These are phyloP conservation scores for Neopipo cinnamomea DNA, from an alignment of 2,113 vertebrate species.

Conservation along the genomic window DNA sequence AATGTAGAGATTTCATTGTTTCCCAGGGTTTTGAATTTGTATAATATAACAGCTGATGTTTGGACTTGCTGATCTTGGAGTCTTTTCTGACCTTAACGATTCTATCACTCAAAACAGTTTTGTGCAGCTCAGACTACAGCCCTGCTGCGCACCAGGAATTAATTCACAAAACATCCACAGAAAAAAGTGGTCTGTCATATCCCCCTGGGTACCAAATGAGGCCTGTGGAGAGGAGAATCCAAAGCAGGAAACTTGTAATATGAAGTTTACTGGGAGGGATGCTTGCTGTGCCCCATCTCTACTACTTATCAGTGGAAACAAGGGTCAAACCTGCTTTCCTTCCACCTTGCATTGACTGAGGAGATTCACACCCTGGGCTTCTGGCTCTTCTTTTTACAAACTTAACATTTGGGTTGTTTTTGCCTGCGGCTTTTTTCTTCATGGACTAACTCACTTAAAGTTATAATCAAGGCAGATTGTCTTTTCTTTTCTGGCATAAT, in stretches of 20 bases:
- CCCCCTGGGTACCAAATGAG: not conserved
- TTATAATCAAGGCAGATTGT: not conserved
- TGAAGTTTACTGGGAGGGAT: not conserved
- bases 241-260: not conserved
- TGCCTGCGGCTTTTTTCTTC: not conserved
- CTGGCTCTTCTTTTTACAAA: not conserved
- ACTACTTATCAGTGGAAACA: not conserved
- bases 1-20: not conserved
- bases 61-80: not conserved
- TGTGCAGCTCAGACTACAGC: not conserved
- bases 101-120: not conserved
- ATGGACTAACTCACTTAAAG: not conserved
- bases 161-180: not conserved
- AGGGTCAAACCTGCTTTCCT: not conserved
- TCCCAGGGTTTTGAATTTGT: not conserved
- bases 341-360: not conserved
- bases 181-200: not conserved
- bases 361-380: not conserved
- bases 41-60: not conserved
- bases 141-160: not conserved
- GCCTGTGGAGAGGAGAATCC: not conserved
- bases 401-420: not conserved
- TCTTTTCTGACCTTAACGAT: not conserved
- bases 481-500: not conserved
- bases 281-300: not conserved